Percentiles rank a stretch among this genome's conserved stretches.
Evolutionary conservation across 1,140 invertebrate species (phyloP).

Genomic region (Asobara japonica): DNA sequence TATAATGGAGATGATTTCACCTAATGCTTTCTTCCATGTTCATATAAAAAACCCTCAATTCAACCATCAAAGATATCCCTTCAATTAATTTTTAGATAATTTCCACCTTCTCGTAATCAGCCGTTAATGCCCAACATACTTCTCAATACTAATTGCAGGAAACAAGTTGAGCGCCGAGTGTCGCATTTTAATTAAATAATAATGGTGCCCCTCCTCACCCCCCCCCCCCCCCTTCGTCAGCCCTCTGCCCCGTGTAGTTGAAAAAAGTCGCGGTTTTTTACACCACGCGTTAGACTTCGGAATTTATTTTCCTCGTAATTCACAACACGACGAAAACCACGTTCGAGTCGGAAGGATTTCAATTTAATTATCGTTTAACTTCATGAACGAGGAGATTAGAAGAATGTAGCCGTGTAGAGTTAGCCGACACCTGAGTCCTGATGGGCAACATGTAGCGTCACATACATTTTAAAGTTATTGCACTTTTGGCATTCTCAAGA

Average conservation of each 20-base stretch:
- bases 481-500: too few relatives aligned
- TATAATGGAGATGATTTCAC: too few relatives aligned
- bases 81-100: background rate
- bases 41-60: background rate
- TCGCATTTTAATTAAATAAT: slow-evolving; percentile 9
- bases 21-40: too few relatives aligned
- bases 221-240: background rate
- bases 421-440: too few relatives aligned
- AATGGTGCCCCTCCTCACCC: background rate
- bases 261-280: too few relatives aligned
- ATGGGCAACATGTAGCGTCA: background rate
- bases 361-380: slow-evolving; percentile 27
- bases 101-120: background rate
- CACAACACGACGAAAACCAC: slow-evolving; percentile 8
- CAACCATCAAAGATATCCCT: background rate
- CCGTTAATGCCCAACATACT: background rate
- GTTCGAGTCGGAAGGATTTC: slow-evolving; percentile 19
- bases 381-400: background rate
- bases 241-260: too few relatives aligned
- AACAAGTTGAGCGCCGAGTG: slow-evolving; percentile 8
- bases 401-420: too few relatives aligned
- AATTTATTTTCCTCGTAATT: slow-evolving; percentile 3
- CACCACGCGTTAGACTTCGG: background rate
- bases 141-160: slow-evolving; percentile 6
- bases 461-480: too few relatives aligned